phyloP scores from a whole-genome alignment of 2,113 vertebrate species.

The Sula dactylatra region DNA sequence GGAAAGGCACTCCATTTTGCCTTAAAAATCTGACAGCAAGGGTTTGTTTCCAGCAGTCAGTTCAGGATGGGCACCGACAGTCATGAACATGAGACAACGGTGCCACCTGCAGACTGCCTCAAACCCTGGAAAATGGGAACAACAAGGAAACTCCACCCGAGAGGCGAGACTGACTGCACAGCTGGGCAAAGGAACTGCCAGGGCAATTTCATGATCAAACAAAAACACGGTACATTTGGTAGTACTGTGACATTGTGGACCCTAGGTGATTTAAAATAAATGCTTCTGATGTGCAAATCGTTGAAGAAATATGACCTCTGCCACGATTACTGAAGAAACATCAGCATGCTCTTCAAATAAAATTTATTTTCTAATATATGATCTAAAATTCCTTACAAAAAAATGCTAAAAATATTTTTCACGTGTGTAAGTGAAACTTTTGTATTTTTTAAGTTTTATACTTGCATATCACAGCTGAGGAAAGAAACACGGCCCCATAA shows the following conservation, averaged over 20 bases:
- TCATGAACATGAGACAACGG: not conserved
- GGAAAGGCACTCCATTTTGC: not conserved
- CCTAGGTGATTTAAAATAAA: not conserved
- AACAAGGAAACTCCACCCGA: fast-evolving
- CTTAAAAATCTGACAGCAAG: not conserved
- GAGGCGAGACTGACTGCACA: fast-evolving
- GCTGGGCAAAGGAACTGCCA: fast-evolving
- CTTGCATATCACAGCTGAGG: not conserved
- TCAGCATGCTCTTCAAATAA: not conserved
- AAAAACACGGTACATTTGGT: fast-evolving
- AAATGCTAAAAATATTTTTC: fast-evolving
- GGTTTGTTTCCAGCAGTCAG: not conserved
- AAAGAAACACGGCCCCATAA: fast-evolving
- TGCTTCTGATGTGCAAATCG: fast-evolving
- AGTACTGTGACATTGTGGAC: fast-evolving
- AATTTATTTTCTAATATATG: fast-evolving
- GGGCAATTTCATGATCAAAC: fast-evolving
- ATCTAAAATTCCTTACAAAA: not conserved
- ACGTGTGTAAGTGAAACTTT: fast-evolving
- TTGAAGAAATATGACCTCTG: fast-evolving
- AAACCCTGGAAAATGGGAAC: not conserved
- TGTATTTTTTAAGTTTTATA: fast-evolving
- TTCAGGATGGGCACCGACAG: fast-evolving
- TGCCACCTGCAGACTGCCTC: slow-evolving; percentile 34
- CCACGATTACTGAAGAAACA: not conserved